Percentiles rank a stretch among this genome's conserved stretches.
phyloP scores from a whole-genome alignment of 2,888 invertebrate genomes.

The Beris morrisii region DNA sequence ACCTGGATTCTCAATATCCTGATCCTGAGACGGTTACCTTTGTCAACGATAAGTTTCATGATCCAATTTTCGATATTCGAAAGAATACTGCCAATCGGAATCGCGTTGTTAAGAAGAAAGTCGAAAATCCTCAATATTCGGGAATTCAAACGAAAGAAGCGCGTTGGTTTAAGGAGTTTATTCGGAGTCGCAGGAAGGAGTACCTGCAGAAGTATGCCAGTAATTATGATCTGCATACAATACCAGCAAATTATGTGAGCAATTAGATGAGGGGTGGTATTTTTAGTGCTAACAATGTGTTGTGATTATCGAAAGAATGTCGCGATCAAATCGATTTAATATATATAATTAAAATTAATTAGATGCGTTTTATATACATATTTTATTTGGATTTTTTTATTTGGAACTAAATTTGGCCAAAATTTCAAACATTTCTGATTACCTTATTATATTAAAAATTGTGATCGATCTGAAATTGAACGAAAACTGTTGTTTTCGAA shows the following conservation, averaged over 20 bases:
- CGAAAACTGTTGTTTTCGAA: too few species aligned
- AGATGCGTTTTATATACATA: too few species aligned
- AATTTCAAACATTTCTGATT: too few species aligned
- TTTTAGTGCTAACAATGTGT: too few species aligned
- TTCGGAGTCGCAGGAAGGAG: conserved; percentile 31
- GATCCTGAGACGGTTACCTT: conserved; percentile 1
- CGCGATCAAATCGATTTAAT: too few species aligned
- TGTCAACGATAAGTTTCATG: conserved; percentile 35
- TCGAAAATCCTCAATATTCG: neutral
- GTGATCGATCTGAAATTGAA: too few species aligned
- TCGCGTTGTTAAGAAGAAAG: neutral
- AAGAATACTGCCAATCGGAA: neutral
- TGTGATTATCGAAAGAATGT: too few species aligned
- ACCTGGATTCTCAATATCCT: conserved; percentile 3
- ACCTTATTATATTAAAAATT: too few species aligned
- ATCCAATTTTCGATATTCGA: conserved; percentile 28
- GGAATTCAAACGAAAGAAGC: conserved; percentile 35
- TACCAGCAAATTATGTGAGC: conserved; percentile 24
- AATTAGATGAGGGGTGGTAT: neutral
- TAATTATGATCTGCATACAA: conserved; percentile 20
- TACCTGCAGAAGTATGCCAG: conserved; percentile 31
- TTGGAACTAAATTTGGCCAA: too few species aligned
- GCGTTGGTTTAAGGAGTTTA: conserved; percentile 36
- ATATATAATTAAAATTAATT: too few species aligned
- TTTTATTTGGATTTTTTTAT: too few species aligned